These are phyloP conservation scores for Proctacanthus coquilletti DNA, from an alignment of 1,140 invertebrate genomes.

Conservation along the genomic window DNA sequence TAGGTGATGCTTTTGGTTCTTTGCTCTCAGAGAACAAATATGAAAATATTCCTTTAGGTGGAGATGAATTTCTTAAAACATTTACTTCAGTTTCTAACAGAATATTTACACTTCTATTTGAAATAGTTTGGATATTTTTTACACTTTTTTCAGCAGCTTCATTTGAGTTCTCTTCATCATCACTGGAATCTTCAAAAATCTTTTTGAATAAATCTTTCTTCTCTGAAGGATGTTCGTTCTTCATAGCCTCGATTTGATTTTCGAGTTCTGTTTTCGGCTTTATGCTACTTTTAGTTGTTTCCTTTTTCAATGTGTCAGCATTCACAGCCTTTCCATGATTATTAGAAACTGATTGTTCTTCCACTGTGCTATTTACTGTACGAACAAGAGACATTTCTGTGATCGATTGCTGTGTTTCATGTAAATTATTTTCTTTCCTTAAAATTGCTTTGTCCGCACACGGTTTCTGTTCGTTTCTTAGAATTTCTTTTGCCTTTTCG, in stretches of 20 bases:
- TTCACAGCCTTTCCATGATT: too few relatives aligned
- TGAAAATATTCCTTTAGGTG: slow-evolving; percentile 56
- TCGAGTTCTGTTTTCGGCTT: slow-evolving; percentile 18
- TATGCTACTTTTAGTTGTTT: too few relatives aligned
- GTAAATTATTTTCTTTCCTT: too few relatives aligned
- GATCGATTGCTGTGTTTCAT: too few relatives aligned
- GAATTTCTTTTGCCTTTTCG: slow-evolving; percentile 11
- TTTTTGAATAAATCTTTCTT: slow-evolving; percentile 42
- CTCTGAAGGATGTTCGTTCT: slow-evolving; percentile 30
- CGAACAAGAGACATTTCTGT: too few relatives aligned
- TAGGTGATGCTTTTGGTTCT: neutral
- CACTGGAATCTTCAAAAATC: slow-evolving; percentile 42
- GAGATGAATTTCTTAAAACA: slow-evolving; percentile 44
- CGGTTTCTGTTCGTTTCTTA: slow-evolving; percentile 2
- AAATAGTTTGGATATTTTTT: slow-evolving; percentile 6
- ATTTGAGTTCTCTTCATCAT: slow-evolving; percentile 27
- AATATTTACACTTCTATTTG: slow-evolving; percentile 11
- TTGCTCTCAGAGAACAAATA: slow-evolving; percentile 35
- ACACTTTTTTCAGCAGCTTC: slow-evolving; percentile 2
- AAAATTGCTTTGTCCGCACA: slow-evolving; percentile 3
- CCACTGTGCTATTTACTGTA: too few relatives aligned
- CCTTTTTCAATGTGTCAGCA: too few relatives aligned
- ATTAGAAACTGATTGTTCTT: too few relatives aligned
- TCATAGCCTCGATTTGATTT: slow-evolving; percentile 22
- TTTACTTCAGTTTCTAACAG: slow-evolving; percentile 30